A percentile compares a stretch with the other conserved stretches of the same genome.
Conservation (phyloP, 1,140 invertebrate species). For the Diachasma alloeum region DNA sequence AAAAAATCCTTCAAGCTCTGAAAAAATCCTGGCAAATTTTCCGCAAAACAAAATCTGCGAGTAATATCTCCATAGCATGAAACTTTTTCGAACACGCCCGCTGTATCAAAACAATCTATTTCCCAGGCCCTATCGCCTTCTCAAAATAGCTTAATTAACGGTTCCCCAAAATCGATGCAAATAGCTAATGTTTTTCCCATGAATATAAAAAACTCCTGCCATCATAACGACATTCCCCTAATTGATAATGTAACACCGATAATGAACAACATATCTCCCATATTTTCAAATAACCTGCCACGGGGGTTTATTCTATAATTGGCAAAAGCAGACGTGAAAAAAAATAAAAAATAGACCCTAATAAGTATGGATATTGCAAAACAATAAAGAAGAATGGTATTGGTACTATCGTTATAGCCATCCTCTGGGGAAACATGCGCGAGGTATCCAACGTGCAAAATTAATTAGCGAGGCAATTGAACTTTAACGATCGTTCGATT, state of each 20-base stretch:
- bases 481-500: slow-evolving; percentile 53
- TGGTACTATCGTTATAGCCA: background rate
- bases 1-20: no score
- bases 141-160: background rate
- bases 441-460: slow-evolving; percentile 44
- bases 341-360: background rate
- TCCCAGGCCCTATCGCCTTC: background rate
- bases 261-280: background rate
- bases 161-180: background rate
- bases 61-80: background rate
- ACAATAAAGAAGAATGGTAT: background rate
- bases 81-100: background rate
- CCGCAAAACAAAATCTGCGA: no score
- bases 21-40: no score
- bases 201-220: background rate
- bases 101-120: background rate
- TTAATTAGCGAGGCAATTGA: slow-evolving; percentile 59
- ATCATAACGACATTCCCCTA: background rate
- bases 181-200: background rate
- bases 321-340: background rate
- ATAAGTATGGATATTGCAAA: slow-evolving; percentile 1
- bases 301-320: background rate
- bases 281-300: background rate
- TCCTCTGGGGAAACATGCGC: slow-evolving; percentile 30
- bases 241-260: background rate